These are phyloP conservation scores for Drosophila anomalipes DNA, from an alignment of 2,888 invertebrate genomes.

Conservation along the genomic window DNA sequence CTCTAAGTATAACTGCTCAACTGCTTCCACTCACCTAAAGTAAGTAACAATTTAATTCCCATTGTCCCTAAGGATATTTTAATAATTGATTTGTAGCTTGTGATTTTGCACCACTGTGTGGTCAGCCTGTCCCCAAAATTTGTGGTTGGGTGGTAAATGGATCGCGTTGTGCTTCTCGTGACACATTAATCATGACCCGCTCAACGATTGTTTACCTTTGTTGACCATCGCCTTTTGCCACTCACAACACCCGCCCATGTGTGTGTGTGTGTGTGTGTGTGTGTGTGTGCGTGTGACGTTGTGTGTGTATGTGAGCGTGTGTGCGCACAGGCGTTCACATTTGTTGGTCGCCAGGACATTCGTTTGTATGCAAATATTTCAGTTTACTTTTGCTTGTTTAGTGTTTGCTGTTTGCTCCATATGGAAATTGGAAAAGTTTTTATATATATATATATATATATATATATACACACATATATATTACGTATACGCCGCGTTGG, in stretches of 20 bases:
- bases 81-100: background rate
- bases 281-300: background rate
- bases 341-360: slow-evolving; percentile 68
- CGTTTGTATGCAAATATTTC: slow-evolving; percentile 74
- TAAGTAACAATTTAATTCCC: background rate
- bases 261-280: background rate
- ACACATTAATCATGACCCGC: slow-evolving; percentile 81
- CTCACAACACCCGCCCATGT: background rate
- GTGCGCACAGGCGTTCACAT: slow-evolving; percentile 1
- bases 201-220: slow-evolving; percentile 77
- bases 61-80: background rate
- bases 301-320: background rate
- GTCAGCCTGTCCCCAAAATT: slow-evolving; percentile 29
- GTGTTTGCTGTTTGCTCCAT: slow-evolving; percentile 54
- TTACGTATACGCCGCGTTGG: slow-evolving; percentile 51
- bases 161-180: slow-evolving; percentile 70
- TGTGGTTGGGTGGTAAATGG: slow-evolving; percentile 35
- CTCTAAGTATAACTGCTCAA: background rate
- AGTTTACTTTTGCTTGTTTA: slow-evolving; percentile 58
- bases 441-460: slow-evolving; percentile 7
- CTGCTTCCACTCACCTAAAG: background rate
- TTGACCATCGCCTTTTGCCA: slow-evolving; percentile 36
- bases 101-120: slow-evolving; percentile 64
- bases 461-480: background rate
- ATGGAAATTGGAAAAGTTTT: slow-evolving; percentile 78